Conservation (phyloP, 2,797 vertebrate genomes). For the Danio aesculapii region DNA sequence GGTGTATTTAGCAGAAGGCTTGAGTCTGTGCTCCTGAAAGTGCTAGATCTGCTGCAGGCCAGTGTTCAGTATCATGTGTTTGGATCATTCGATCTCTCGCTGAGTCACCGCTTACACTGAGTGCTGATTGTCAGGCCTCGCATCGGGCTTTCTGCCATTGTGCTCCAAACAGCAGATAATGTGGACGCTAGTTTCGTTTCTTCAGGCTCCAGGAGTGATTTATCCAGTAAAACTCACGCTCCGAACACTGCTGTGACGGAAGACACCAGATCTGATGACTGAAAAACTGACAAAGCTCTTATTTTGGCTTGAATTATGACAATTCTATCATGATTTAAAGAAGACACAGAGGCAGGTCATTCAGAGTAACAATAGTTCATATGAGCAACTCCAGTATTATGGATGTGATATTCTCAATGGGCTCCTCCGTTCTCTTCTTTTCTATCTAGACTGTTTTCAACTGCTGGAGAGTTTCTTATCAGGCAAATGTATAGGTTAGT, state of each 20-base stretch:
- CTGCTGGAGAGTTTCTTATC: no score
- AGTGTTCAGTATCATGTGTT: constrained; percentile 11
- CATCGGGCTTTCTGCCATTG: constrained; percentile 15
- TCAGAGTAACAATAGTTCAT: no score
- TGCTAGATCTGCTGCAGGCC: constrained; percentile 17
- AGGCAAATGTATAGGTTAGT: no score
- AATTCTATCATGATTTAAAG: no score
- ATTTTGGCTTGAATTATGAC: no score
- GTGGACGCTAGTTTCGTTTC: constrained; percentile 13
- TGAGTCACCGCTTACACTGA: constrained; percentile 41
- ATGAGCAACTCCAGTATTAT: no score
- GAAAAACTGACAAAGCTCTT: no score
- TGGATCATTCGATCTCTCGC: constrained; percentile 24
- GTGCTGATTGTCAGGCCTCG: constrained; percentile 22
- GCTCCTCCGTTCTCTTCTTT: no score
- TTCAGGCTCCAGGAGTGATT: constrained; percentile 6
- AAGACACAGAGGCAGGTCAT: no score
- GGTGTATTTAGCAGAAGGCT: background rate
- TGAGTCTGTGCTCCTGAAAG: background rate
- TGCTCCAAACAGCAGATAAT: constrained; percentile 28
- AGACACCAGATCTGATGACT: background rate
- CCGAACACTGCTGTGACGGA: background rate
- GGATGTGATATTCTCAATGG: no score
- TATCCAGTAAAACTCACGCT: background rate
- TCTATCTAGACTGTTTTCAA: no score